Base-by-base conservation (phyloP, 2,797 vertebrate species). In the Gallinago solitaria region DNA sequence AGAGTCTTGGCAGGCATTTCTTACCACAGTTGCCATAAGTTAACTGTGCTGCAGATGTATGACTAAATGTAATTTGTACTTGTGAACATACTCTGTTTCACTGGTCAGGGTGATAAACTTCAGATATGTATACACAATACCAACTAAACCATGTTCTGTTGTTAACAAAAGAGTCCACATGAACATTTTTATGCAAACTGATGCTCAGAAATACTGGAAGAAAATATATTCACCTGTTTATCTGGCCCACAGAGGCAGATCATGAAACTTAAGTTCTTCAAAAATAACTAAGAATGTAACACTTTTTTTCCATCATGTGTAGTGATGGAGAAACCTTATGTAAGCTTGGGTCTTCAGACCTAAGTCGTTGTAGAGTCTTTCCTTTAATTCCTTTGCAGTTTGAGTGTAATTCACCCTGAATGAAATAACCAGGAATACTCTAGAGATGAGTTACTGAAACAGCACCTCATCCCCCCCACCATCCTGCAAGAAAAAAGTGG, bases 61-160 rank as follows among this genome's bases (percentile, higher is more conserved):
- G 43, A 82, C 77, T 92, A 32, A 77, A 65, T 65, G 57, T 50
- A 51, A 47, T 73, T 82, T 87, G 51, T 79, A 32, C 24, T 43
- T 92, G 33, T 94, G 86, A 96, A 67, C 51, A 59, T 76, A 56
- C 32, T 75, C 73, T 63, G 30, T 89, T 89, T 92, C 47, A 73
- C 39, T 70, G 78, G 51, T 89, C 67, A 68, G 56, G 47, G 74
- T 87, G 68, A 70, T 83, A 76, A 35, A 90, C 63, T 92, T 92
- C 54, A 69, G 25, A 59, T 69, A 47, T 82, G 5, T 70, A 10
- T 78, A 67, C 28, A 87, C n/a, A 60, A 8, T 63, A 43, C 56
- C 25, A 57, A 19, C 39, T 80, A 53, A 85, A 53, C 35, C 9
- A 7, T 85, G 67, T 16, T 54, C 41, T 78, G 13, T 59, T 92